A percentile compares a stretch with the other conserved stretches of the same genome.
phyloP scores from a whole-genome alignment of 2,888 invertebrate genomes.

The Dolomedes plantarius region DNA sequence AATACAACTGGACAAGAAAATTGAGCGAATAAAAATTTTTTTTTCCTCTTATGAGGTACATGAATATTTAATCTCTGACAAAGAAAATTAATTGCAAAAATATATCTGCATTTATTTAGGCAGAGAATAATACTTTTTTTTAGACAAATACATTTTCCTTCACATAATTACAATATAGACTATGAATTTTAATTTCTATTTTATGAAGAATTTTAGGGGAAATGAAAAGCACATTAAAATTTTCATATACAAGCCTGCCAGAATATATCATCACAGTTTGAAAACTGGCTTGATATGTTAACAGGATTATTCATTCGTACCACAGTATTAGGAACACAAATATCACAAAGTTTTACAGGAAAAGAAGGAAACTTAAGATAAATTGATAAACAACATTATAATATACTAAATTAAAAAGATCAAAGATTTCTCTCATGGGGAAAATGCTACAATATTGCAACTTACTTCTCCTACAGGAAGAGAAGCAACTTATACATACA shows the following conservation, averaged over 20 bases:
- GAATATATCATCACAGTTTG: background rate
- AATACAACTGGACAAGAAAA: no score
- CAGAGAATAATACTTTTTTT: no score
- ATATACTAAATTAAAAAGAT: background rate
- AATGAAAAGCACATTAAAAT: no score
- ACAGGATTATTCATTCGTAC: conserved; percentile 25
- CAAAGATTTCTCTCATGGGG: background rate
- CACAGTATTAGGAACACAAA: conserved; percentile 60
- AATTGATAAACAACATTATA: conserved; percentile 26
- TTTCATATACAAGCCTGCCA: background rate
- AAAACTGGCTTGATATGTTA: conserved; percentile 54
- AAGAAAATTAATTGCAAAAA: no score
- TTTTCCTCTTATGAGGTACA: no score
- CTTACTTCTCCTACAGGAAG: background rate
- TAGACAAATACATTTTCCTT: no score
- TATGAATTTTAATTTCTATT: no score
- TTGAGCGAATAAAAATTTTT: no score
- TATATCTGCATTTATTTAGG: no score
- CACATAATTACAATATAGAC: no score
- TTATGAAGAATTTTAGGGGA: no score
- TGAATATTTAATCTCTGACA: no score
- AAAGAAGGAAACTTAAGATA: conserved; percentile 31
- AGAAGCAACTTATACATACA: background rate
- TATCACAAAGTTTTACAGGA: conserved; percentile 53
- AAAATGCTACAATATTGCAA: background rate